Percentiles rank a stretch among this genome's conserved stretches.
phyloP scores from a whole-genome alignment of 2,797 vertebrate species.

The Austrolebias charrua region DNA sequence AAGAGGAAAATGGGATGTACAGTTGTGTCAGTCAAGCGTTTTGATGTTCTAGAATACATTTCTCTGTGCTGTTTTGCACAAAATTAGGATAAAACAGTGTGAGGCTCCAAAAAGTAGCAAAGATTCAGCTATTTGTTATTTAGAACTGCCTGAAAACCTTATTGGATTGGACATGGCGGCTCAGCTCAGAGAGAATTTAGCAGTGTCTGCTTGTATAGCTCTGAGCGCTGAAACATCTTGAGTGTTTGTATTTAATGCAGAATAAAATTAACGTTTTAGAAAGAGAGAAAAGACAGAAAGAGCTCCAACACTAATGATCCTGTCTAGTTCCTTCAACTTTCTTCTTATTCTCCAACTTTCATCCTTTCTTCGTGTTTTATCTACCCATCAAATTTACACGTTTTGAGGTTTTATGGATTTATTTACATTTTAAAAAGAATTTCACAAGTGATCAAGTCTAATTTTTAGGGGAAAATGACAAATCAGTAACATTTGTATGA shows the following conservation, averaged over 20 bases:
- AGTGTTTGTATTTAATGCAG: slow-evolving; percentile 56
- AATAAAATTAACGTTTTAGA: slow-evolving; percentile 43
- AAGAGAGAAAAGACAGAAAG: slow-evolving; percentile 23
- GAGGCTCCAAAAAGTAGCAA: slow-evolving; percentile 14
- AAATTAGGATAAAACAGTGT: slow-evolving; percentile 26
- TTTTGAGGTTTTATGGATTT: too few relatives aligned
- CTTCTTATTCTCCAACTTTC: too few relatives aligned
- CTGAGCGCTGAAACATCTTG: slow-evolving; percentile 49
- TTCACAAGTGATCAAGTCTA: too few relatives aligned
- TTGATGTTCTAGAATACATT: slow-evolving; percentile 14
- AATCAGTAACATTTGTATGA: too few relatives aligned
- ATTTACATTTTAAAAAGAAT: too few relatives aligned
- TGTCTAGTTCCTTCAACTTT: too few relatives aligned
- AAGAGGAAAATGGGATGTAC: slow-evolving; percentile 36
- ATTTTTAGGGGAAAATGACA: too few relatives aligned
- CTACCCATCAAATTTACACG: too few relatives aligned
- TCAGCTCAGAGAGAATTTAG: slow-evolving; percentile 41
- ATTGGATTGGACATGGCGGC: slow-evolving; percentile 47
- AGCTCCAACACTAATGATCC: too few relatives aligned
- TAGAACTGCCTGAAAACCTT: slow-evolving; percentile 43
- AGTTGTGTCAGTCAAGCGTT: slow-evolving; percentile 27
- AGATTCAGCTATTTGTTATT: slow-evolving; percentile 46
- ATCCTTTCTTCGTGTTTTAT: too few relatives aligned
- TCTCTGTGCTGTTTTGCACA: slow-evolving; percentile 21
- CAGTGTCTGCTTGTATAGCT: slow-evolving; percentile 51